Base-by-base conservation (phyloP, 64 coral and sea anemone genomes). In the Trachythela sp. region DNA sequence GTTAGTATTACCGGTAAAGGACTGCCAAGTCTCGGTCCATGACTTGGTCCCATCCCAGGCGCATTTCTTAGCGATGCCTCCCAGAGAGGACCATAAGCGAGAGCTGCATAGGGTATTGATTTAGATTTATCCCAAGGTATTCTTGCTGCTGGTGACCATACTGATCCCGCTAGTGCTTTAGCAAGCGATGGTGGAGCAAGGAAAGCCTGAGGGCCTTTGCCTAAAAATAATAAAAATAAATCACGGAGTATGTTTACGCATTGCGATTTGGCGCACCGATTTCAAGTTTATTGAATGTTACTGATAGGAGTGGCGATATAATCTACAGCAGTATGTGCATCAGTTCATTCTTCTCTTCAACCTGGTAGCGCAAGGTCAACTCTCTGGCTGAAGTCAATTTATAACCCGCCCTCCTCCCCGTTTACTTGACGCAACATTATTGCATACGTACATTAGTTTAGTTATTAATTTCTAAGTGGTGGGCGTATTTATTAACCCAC, bases 41-140 rank as follows among this genome's bases (percentile, higher is more conserved):
- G 75, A 6, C 6, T 14, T 17, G 30, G 75, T 80, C 32, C 75
- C 33, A 80, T 35, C 20, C 75, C 75, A 37, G 75, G 75, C 4
- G 75, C 75, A 39, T 80, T 80, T 18, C 37, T 80, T 30, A 80
- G 30, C 8, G 75, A 80, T 39, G 75, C 75, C 75, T 80, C 75
- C 75, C 75, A 80, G 4, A 80, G 33, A 35, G 75, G 75, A 14
- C 75, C 75, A 38, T 80, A 80, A 34, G 75, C 75, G 9, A 37
- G 3, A 15, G 75, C 75, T 3, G 75, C 75, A 39, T 80, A 80
- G 9, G 75, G 75, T 18, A 80, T 6, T 13, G 75, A 80, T 2
- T 80, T 35, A 20, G 75, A 4, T 39, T 37, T 80, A 20, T 39
- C 30, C 75, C 75, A 80, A 13, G 75, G 75, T 80, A 80, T 80